A percentile compares a stretch with the other conserved stretches of the same genome.
These are phyloP conservation scores for Operophtera brumata DNA, from an alignment of 2,888 invertebrate genomes.

Conservation along the genomic window DNA sequence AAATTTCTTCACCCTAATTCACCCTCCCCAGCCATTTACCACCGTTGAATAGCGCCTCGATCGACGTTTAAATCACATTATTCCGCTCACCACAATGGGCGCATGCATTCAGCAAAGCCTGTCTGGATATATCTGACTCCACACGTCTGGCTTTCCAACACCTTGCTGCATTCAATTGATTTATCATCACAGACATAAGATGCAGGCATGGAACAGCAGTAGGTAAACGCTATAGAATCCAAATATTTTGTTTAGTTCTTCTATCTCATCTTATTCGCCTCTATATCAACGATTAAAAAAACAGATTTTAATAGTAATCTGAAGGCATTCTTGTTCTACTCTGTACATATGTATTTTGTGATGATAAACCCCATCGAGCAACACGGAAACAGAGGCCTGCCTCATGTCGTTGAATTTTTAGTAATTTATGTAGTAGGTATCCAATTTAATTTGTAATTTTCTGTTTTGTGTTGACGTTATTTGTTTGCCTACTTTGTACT, in stretches of 20 bases:
- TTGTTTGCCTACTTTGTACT: too few species aligned
- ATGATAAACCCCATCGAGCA: too few species aligned
- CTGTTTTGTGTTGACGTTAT: too few species aligned
- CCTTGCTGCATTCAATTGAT: constrained; percentile 15
- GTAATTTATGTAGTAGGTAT: too few species aligned
- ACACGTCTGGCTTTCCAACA: constrained; percentile 7
- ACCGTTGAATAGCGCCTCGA: constrained; percentile 13
- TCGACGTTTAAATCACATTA: constrained; percentile 21
- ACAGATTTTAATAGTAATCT: too few species aligned
- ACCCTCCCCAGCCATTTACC: constrained; percentile 11
- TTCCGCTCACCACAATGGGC: constrained; percentile 9
- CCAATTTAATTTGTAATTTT: too few species aligned
- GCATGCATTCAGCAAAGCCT: constrained; percentile 12
- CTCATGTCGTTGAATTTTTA: too few species aligned
- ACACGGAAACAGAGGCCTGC: too few species aligned
- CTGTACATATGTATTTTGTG: too few species aligned
- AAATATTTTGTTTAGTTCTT: background rate
- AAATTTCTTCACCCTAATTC: constrained; percentile 18
- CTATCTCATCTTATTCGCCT: background rate
- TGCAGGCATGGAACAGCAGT: background rate
- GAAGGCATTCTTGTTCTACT: too few species aligned
- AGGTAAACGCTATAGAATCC: background rate
- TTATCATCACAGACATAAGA: constrained; percentile 7
- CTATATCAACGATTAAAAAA: too few species aligned
- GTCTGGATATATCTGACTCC: constrained; percentile 16